These are phyloP conservation scores for Aurelia sp. DNA, from an alignment of 30 jellyfish, hydroid and myxozoan species.

Conservation along the genomic window DNA sequence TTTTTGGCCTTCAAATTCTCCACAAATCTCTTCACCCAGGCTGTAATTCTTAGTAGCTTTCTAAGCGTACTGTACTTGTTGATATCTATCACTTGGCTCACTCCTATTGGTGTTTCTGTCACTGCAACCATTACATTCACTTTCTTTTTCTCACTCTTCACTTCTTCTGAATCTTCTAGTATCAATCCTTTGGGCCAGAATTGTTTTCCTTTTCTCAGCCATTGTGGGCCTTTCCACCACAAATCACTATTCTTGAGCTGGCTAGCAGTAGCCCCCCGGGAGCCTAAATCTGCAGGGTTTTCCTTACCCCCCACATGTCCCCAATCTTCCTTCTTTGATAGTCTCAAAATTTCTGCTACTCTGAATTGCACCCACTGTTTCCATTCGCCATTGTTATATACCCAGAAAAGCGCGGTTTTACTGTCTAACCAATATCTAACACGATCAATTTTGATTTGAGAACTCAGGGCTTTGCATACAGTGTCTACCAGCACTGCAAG, in stretches of 20 bases:
- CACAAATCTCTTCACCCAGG: slow-evolving; percentile 30
- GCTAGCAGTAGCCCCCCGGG: slow-evolving; percentile 60
- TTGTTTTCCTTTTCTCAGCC: slow-evolving; percentile 39
- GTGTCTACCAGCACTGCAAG: slow-evolving; percentile 47
- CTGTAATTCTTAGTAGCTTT: slow-evolving; percentile 56
- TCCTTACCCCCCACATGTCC: slow-evolving; percentile 68
- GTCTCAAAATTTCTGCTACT: slow-evolving; percentile 51
- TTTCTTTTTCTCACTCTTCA: slow-evolving; percentile 24
- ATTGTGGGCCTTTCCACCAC: slow-evolving; percentile 78
- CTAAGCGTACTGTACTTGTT: slow-evolving; percentile 17
- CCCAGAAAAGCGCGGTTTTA: slow-evolving; percentile 66
- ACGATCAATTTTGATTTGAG: slow-evolving; percentile 31
- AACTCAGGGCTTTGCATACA: slow-evolving; percentile 37
- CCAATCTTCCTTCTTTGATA: slow-evolving; percentile 50
- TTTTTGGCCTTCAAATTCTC: slow-evolving; percentile 21
- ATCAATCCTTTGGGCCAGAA: slow-evolving; percentile 42
- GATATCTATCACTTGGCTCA: slow-evolving; percentile 26
- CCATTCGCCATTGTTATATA: slow-evolving; percentile 58
- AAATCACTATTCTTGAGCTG: slow-evolving; percentile 15
- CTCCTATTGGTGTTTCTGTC: neutral
- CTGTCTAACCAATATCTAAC: slow-evolving; percentile 65
- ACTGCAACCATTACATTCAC: slow-evolving; percentile 15
- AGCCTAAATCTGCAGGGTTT: slow-evolving; percentile 76
- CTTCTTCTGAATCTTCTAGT: slow-evolving; percentile 37
- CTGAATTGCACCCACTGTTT: slow-evolving; percentile 63